Conservation (phyloP, 1,140 invertebrate species). For the Dinoponera quadriceps region DNA sequence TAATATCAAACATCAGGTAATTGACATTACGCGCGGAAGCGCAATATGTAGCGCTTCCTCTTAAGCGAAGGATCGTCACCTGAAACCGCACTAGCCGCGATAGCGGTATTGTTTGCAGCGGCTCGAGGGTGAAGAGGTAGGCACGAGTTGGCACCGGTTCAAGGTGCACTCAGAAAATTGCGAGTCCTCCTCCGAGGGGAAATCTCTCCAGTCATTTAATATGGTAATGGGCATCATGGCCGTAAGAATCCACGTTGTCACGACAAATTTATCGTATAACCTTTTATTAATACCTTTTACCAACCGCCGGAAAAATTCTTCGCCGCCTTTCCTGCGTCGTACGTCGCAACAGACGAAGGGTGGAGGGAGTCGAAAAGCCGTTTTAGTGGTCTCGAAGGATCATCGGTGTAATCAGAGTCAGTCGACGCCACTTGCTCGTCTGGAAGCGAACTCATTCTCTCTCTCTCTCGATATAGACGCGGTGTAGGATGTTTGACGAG, state of each 20-base stretch:
- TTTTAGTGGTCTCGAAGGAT: conserved; percentile 67
- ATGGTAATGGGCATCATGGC: conserved; percentile 64
- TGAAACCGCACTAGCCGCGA: conserved; percentile 41
- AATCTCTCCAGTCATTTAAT: conserved; percentile 69
- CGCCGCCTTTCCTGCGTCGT: not conserved
- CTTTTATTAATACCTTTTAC: conserved; percentile 11
- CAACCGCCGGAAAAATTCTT: conserved; percentile 8
- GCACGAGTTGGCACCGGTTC: conserved; percentile 83
- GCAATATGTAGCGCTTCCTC: not conserved
- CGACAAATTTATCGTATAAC: conserved; percentile 4
- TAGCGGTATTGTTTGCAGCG: conserved; percentile 53
- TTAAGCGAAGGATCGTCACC: conserved; percentile 25
- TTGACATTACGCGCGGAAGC: not conserved
- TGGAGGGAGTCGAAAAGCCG: not conserved
- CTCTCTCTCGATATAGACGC: conserved; percentile 67
- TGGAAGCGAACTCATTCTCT: conserved; percentile 48
- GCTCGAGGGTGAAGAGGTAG: conserved; percentile 58
- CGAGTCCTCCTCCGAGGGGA: conserved; percentile 69
- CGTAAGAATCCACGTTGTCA: not conserved
- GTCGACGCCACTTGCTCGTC: conserved; percentile 76
- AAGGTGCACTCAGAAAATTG: conserved; percentile 82
- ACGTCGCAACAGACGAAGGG: not conserved
- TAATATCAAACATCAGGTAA: not conserved
- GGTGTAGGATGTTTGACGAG: conserved; percentile 76
- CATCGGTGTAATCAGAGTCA: conserved; percentile 78